Percentiles rank a stretch among this genome's conserved stretches.
Evolutionary conservation across 2,113 vertebrate species (phyloP).

Genomic region (Tylochromis polylepis): DNA sequence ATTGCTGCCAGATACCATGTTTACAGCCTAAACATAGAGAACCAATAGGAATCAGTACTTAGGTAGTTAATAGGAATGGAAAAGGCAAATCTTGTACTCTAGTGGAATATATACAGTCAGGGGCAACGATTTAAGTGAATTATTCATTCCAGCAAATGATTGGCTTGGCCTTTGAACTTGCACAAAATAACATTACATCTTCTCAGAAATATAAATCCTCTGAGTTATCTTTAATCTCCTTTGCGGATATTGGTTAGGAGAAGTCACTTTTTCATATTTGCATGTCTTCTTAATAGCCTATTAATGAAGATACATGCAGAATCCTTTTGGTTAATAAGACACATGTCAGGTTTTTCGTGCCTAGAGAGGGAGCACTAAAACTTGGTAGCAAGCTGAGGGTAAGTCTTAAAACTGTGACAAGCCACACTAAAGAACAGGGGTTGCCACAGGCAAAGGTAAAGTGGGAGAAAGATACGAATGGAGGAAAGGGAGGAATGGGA

Average conservation of each 20-base stretch:
- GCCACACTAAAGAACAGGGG: slow-evolving; percentile 1
- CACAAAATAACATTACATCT: slow-evolving; percentile 45
- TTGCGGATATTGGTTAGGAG: slow-evolving; percentile 49
- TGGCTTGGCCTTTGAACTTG: slow-evolving; percentile 56
- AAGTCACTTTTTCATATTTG: slow-evolving; percentile 64
- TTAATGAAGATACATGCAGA: slow-evolving; percentile 72
- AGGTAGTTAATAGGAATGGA: not conserved
- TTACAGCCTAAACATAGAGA: slow-evolving; percentile 26
- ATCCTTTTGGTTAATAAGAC: slow-evolving; percentile 68
- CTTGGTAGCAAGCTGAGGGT: slow-evolving; percentile 10
- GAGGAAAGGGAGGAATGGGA: slow-evolving; percentile 27
- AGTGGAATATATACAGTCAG: not conserved
- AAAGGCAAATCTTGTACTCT: not conserved
- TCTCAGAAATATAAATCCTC: slow-evolving; percentile 50
- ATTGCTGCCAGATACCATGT: not conserved
- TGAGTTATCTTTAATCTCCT: slow-evolving; percentile 52
- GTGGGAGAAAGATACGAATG: slow-evolving; percentile 43
- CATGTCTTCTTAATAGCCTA: slow-evolving; percentile 59
- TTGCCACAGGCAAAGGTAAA: slow-evolving; percentile 53
- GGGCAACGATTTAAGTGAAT: not conserved
- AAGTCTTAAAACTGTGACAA: slow-evolving; percentile 60
- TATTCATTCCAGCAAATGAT: slow-evolving; percentile 33
- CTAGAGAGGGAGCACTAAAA: slow-evolving; percentile 58
- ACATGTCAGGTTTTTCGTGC: slow-evolving; percentile 58
- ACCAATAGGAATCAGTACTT: not conserved